Evolutionary conservation across 1,140 invertebrate species (phyloP), one percentile per base, ranked within the genome.

Genomic region (Proales similis): DNA sequence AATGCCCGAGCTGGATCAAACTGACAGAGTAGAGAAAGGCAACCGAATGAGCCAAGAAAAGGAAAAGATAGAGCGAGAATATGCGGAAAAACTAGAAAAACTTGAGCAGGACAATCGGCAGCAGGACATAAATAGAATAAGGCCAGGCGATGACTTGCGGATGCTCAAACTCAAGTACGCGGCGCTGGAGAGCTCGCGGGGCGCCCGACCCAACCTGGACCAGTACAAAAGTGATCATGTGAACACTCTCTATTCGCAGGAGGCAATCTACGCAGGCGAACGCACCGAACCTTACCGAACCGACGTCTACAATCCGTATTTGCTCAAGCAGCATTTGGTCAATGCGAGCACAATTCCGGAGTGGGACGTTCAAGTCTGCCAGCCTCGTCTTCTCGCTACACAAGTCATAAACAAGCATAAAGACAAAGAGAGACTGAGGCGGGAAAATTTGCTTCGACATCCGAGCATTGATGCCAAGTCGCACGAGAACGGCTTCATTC

Each of bases 401-500:
- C n/a, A n/a, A n/a, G n/a, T n/a, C n/a, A n/a, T n/a, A n/a, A n/a
- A n/a, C n/a, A n/a, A n/a, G n/a, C n/a, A n/a, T n/a, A n/a, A n/a
- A n/a, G n/a, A n/a, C n/a, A n/a, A n/a, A n/a, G n/a, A n/a, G n/a
- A n/a, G n/a, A n/a, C n/a, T n/a, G n/a, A n/a, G n/a, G 9, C 32
- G 39, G 4, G 51, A 57, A 57, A 39, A 57, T 57, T 24, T 57
- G 4, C 36, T 57, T 17, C 39, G 45, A 39, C 39, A 57, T 42
- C 51, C 51, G 2, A 57, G 45, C 45, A 6, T 42, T 11, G 51
- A 57, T 3, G 36, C 51, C 2, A 27, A 29, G 11, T 24, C 45
- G 1, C 51, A 57, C 29, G 51, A 57, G 7, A 57, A 57, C 20
- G 51, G 51, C 4, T 20, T 70, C 5, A 65, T 73, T 27, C 66